Evolutionary conservation across 2,113 vertebrate genomes (phyloP), one percentile per base, ranked within the genome.

Genomic region (Campylomormyrus tamandua): DNA sequence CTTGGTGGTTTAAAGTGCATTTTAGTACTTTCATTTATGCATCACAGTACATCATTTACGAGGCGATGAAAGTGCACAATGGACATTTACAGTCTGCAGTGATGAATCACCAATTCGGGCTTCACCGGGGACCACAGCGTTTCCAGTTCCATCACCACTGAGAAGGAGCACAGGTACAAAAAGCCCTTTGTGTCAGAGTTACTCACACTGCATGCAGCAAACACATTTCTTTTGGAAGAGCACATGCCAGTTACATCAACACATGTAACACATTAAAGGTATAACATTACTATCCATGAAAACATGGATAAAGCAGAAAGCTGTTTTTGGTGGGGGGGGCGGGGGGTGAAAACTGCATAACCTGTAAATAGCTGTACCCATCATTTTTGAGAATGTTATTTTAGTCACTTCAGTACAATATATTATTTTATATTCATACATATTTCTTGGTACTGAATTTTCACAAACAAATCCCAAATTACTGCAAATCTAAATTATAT

Each of bases 1-100:
- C 86, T 84, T 70, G 80, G 31, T 87, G 35, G 70, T 52, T 89
- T 92, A 92, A 93, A 92, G 92, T 91, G 92, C 91, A 87, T 91
- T 90, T 92, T 56, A 56, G 85, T 90, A 52, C 53, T 91, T 87
- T 88, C n/a, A 49, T 39, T 90, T 80, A 90, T 87, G 35, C 70
- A 45, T 83, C 80, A 89, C 74, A 91, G 66, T 91, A 91, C 91
- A 93, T 93, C 89, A 91, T 88, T 90, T 88, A 70, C 87, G 87
- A 83, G 85, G 87, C 90, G 46, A 88, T 80, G 15, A 62, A 87
- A 84, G 58, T 45, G 89, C 66, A 62, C n/a, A 70, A 42, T 87
- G 39, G n/a, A 91, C 91, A 91, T 90, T 93, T 85, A 91, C 88
- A 89, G 89, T 90, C 62, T 83, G 70, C 39, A 89, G 87, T 88